These are phyloP conservation scores for Carassius gibelio DNA, from an alignment of 2,113 vertebrate genomes.

Conservation along the genomic window DNA sequence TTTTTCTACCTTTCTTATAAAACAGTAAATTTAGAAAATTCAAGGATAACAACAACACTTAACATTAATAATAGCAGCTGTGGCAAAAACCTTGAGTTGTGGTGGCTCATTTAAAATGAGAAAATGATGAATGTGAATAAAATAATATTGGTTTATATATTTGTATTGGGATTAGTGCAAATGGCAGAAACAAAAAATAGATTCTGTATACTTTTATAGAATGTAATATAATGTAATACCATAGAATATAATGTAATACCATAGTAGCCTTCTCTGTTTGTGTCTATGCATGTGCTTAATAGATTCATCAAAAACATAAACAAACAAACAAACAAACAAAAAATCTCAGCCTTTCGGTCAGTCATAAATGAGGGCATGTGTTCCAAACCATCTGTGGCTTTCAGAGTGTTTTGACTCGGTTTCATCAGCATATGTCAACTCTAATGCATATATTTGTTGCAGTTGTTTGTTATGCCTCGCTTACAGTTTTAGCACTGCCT, in stretches of 20 bases:
- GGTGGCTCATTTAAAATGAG: too few relatives aligned
- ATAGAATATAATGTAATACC: too few relatives aligned
- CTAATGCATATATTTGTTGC: conserved; percentile 51
- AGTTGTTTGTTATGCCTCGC: conserved; percentile 47
- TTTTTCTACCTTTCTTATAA: too few relatives aligned
- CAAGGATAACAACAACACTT: neutral
- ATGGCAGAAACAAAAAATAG: too few relatives aligned
- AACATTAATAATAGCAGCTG: too few relatives aligned
- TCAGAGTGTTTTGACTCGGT: conserved; percentile 47
- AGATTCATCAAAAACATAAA: neutral
- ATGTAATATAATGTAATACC: too few relatives aligned
- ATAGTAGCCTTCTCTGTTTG: too few relatives aligned
- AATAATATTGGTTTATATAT: too few relatives aligned
- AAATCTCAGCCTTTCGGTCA: conserved; percentile 22
- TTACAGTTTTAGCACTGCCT: conserved; percentile 39
- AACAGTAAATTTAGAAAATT: neutral
- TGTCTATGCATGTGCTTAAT: neutral
- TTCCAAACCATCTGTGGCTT: conserved; percentile 44
- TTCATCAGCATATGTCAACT: conserved; percentile 48
- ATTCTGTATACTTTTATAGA: too few relatives aligned
- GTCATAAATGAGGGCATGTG: conserved; percentile 42
- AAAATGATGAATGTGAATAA: too few relatives aligned
- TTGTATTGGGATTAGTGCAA: too few relatives aligned
- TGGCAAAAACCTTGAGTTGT: too few relatives aligned
- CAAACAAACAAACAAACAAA: neutral